Conservation (phyloP, 2,888 invertebrate genomes). For the Netelia virgata region DNA sequence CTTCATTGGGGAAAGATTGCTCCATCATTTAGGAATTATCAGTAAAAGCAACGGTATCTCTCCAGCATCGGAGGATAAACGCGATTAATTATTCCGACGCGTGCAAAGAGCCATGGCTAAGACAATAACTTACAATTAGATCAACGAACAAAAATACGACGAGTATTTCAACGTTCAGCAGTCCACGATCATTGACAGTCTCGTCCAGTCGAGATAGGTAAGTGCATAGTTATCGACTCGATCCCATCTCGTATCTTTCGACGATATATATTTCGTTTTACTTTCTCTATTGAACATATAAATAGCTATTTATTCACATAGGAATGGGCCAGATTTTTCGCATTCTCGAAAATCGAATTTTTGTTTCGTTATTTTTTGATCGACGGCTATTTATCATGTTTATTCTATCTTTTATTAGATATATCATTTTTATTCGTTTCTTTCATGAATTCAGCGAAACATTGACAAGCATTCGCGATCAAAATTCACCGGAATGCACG, state of each 20-base stretch:
- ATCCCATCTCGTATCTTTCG: background rate
- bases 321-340: too few species aligned
- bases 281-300: background rate
- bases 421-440: too few species aligned
- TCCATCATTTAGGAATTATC: background rate
- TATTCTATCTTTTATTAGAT: too few species aligned
- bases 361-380: too few species aligned
- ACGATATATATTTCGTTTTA: background rate
- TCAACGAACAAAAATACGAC: background rate
- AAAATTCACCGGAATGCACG: too few species aligned
- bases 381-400: too few species aligned
- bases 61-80: background rate
- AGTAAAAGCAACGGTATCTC: background rate
- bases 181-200: background rate
- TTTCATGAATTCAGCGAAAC: too few species aligned
- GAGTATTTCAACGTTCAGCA: background rate
- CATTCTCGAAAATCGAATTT: too few species aligned
- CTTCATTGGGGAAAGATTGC: background rate
- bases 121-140: background rate
- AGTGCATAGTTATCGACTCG: background rate
- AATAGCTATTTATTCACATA: too few species aligned
- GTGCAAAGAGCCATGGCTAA: background rate
- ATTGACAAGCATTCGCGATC: too few species aligned
- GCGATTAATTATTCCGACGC: conserved; percentile 2
- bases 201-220: background rate